Percentiles rank a stretch among this genome's conserved stretches.
These are phyloP conservation scores for Pan troglodytes DNA, from an alignment of 2,113 vertebrate species.

Conservation along the genomic window NHGRI_mPanTro3-v2.1_pri NC_072408.2:67745501-67746000, in stretches of 20 bases:
- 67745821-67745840: neutral
- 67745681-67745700: too few relatives aligned
- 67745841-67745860: neutral
- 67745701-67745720: too few relatives aligned
- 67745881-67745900: too few relatives aligned
- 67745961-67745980: too few relatives aligned
- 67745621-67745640: neutral
- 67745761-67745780: neutral
- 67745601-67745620: neutral
- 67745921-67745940: too few relatives aligned
- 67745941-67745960: too few relatives aligned
- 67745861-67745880: neutral
- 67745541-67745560: neutral
- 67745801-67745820: neutral
- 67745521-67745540: neutral
- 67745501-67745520: neutral
- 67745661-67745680: rapidly evolving
- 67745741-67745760: neutral
- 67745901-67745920: too few relatives aligned
- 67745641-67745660: neutral
- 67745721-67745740: neutral
- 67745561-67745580: too few relatives aligned
- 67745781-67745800: too few relatives aligned
- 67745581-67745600: neutral
- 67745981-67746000: too few relatives aligned